phyloP scores from a whole-genome alignment of 92 coral and sea anemone species.

The Parazoanthus darwini region DNA sequence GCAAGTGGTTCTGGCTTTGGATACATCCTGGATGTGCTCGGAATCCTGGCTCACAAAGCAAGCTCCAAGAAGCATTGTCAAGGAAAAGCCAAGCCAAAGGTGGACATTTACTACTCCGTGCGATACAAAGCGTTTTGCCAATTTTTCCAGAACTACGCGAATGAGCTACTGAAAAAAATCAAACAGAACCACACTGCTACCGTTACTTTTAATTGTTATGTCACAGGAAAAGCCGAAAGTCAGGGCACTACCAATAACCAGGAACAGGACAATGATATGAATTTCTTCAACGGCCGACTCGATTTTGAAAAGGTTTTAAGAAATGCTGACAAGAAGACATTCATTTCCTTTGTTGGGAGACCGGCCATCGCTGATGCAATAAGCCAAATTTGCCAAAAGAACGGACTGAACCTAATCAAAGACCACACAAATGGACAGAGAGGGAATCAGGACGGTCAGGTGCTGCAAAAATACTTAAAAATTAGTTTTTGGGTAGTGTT shows the following conservation, averaged over 20 bases:
- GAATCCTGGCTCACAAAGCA: constrained; percentile 48
- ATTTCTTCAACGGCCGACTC: constrained; percentile 45
- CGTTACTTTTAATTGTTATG: constrained; percentile 44
- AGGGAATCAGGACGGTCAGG: constrained; percentile 34
- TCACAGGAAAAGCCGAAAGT: constrained; percentile 32
- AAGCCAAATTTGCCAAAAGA: constrained; percentile 44
- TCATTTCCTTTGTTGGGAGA: constrained; percentile 60
- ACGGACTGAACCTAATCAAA: constrained; percentile 36
- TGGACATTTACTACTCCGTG: constrained; percentile 60
- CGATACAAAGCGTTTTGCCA: constrained; percentile 49
- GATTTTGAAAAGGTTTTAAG: constrained; percentile 46
- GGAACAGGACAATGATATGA: constrained; percentile 13
- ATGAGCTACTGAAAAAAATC: constrained; percentile 37
- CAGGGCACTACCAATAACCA: neutral
- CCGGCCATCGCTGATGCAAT: constrained; percentile 55
- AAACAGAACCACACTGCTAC: constrained; percentile 33
- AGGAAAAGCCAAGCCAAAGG: neutral
- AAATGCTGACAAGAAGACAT: constrained; percentile 43
- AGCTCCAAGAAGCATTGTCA: neutral
- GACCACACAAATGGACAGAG: constrained; percentile 57
- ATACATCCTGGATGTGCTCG: constrained; percentile 55
- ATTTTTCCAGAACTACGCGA: constrained; percentile 26
- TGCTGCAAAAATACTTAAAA: constrained; percentile 47
- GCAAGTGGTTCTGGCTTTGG: constrained; percentile 68
- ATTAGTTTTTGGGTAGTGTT: constrained; percentile 45